These are phyloP conservation scores for Brachylomia viminalis DNA, from an alignment of 2,888 invertebrate species.

Conservation along the genomic window DNA sequence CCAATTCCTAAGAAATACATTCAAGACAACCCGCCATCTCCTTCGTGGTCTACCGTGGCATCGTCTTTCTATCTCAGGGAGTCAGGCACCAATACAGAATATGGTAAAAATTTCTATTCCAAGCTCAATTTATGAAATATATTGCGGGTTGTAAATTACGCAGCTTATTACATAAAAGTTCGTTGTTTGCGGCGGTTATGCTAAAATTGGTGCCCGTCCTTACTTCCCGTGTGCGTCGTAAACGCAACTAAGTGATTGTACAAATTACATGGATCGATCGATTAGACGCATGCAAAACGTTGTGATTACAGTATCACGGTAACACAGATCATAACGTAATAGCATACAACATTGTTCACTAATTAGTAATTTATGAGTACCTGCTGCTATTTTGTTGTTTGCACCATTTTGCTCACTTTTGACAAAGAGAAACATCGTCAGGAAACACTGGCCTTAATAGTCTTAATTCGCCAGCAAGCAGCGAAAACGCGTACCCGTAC, in stretches of 20 bases:
- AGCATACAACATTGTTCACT: neutral
- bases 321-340: neutral
- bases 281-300: neutral
- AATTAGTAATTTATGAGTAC: neutral
- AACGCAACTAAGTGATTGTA: slow-evolving; percentile 40
- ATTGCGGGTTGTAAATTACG: slow-evolving; percentile 27
- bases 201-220: slow-evolving; percentile 40
- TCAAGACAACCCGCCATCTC: too few species aligned
- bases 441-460: neutral
- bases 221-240: slow-evolving; percentile 33
- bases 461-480: neutral
- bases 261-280: slow-evolving; percentile 12
- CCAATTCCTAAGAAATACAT: neutral
- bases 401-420: neutral
- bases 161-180: slow-evolving; percentile 49
- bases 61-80: neutral
- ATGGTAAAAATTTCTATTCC: slow-evolving; percentile 19
- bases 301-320: neutral
- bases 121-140: slow-evolving; percentile 33
- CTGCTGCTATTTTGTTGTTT: neutral
- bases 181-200: slow-evolving; percentile 19
- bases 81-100: neutral
- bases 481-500: neutral
- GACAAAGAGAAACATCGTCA: neutral
- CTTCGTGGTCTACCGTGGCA: neutral